phyloP scores from a whole-genome alignment of 2,888 invertebrate species.

The Coelopa pilipes region DNA sequence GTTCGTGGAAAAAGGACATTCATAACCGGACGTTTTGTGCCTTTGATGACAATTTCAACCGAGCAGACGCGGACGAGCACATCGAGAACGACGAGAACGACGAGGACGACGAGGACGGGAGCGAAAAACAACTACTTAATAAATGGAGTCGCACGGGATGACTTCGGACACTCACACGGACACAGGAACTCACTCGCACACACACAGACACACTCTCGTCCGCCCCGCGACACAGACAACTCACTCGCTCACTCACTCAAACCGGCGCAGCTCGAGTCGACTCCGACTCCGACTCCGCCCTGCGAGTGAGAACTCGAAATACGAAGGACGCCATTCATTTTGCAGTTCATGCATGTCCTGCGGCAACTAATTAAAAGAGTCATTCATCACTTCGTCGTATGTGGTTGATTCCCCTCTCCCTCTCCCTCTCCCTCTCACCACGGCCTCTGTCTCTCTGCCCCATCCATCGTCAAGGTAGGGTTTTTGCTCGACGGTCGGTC shows the following conservation, averaged over 20 bases:
- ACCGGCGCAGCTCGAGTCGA: no score
- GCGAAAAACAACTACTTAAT: slow-evolving; percentile 54
- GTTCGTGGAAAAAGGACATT: slow-evolving; percentile 22
- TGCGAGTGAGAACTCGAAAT: no score
- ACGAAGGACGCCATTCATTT: slow-evolving; percentile 53
- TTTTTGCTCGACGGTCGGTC: no score
- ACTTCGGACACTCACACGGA: slow-evolving; percentile 42
- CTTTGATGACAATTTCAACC: slow-evolving; percentile 23
- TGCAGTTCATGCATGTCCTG: slow-evolving; percentile 66
- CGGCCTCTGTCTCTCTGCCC: no score
- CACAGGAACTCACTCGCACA: slow-evolving; percentile 36
- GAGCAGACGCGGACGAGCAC: no score
- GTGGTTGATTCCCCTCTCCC: slow-evolving; percentile 19
- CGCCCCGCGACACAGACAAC: slow-evolving; percentile 36
- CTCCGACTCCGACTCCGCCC: no score
- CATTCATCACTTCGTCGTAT: slow-evolving; percentile 61
- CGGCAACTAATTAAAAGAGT: slow-evolving; percentile 68
- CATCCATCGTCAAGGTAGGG: no score
- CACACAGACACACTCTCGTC: slow-evolving; percentile 37
- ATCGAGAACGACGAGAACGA: no score
- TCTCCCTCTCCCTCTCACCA: neutral
- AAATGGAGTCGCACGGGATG: slow-evolving; percentile 50
- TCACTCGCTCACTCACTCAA: no score
- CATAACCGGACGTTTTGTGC: slow-evolving; percentile 19
- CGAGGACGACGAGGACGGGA: neutral